phyloP scores from a whole-genome alignment of 2,888 invertebrate species.

The Eurois occulta region DNA sequence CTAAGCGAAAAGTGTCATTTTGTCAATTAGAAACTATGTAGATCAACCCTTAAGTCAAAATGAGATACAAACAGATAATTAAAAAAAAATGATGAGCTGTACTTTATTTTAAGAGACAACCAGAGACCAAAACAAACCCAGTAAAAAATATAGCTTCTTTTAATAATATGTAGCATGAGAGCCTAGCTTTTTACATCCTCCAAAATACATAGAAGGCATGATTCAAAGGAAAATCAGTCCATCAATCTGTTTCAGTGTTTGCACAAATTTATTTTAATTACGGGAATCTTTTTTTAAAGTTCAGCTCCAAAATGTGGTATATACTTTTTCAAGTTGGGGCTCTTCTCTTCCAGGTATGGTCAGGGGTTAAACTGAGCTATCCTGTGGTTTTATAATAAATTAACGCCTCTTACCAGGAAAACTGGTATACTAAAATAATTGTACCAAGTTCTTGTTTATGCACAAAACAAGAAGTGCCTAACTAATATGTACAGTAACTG shows the following conservation, averaged over 20 bases:
- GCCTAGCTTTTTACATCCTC: too few relatives aligned
- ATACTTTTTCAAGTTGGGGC: not conserved
- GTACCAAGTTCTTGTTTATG: too few relatives aligned
- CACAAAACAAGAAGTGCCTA: too few relatives aligned
- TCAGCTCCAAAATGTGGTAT: not conserved
- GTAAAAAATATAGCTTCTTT: not conserved
- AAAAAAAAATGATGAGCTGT: not conserved
- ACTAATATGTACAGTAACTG: not conserved
- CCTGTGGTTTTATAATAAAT: not conserved
- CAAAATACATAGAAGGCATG: not conserved
- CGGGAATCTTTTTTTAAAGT: too few relatives aligned
- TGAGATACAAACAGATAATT: not conserved
- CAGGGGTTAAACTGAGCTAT: not conserved
- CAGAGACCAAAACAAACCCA: not conserved
- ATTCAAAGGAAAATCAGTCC: not conserved
- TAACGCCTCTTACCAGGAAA: too few relatives aligned
- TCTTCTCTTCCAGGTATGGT: not conserved
- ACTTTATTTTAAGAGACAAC: too few relatives aligned
- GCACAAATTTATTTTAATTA: not conserved
- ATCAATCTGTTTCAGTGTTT: not conserved
- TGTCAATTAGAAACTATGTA: not conserved
- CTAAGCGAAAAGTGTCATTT: not conserved
- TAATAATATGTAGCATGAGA: too few relatives aligned
- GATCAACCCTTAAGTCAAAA: too few relatives aligned
- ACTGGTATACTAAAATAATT: too few relatives aligned